phyloP scores from a whole-genome alignment of 2,113 vertebrate genomes.

The Salvelinus namaycush region DNA sequence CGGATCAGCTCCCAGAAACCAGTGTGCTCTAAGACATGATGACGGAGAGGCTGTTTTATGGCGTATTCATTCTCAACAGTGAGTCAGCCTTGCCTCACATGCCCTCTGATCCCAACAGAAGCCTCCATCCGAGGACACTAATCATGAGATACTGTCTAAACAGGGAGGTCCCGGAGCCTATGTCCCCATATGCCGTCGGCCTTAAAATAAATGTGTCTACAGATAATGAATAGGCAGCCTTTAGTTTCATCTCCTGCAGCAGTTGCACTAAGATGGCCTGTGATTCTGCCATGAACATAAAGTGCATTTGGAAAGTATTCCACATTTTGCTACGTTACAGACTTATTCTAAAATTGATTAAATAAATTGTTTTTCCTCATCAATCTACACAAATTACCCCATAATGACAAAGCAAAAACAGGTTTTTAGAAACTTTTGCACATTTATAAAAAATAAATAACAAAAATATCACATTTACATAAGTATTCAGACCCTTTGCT shows the following conservation, averaged over 20 bases:
- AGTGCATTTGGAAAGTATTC: too few species aligned
- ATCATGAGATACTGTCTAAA: slow-evolving; percentile 48
- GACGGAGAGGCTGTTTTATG: slow-evolving; percentile 35
- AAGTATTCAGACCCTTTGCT: too few species aligned
- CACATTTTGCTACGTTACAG: too few species aligned
- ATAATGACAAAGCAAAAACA: too few species aligned
- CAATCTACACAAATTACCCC: too few species aligned
- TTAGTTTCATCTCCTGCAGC: slow-evolving; percentile 40
- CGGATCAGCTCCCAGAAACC: neutral
- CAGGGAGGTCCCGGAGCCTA: slow-evolving; percentile 25
- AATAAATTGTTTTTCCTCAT: too few species aligned
- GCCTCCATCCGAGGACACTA: slow-evolving; percentile 38
- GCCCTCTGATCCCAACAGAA: neutral
- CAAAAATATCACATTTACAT: too few species aligned
- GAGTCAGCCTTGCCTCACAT: neutral
- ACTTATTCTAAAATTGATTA: too few species aligned
- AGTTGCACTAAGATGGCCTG: slow-evolving; percentile 37
- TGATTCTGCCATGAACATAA: slow-evolving; percentile 5
- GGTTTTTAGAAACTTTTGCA: too few species aligned
- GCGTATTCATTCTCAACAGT: slow-evolving; percentile 37
- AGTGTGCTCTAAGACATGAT: slow-evolving; percentile 21
- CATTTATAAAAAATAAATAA: too few species aligned
- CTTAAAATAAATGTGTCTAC: slow-evolving; percentile 30
- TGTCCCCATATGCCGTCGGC: slow-evolving; percentile 38
- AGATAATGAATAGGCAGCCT: slow-evolving; percentile 50